Evolutionary conservation across 2,113 vertebrate genomes (phyloP), one percentile per base, ranked within the genome.

Genomic region (Zingel zingel): DNA sequence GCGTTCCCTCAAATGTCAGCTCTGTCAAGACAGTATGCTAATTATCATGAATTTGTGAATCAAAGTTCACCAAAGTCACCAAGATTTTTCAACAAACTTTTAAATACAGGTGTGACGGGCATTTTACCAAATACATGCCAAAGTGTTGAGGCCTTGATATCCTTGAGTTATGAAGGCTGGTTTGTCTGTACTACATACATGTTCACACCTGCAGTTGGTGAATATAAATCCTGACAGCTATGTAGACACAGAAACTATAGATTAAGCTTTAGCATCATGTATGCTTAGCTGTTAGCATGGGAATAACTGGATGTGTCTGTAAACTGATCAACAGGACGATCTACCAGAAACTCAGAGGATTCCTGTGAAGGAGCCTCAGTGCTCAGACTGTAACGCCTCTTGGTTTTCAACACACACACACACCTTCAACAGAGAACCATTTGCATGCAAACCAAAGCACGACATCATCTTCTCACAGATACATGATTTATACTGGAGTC

Each of bases 391-490:
- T 1, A 64, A 76, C 56, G 47, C 36, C 74, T 7, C 82, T 74
- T 47, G 66, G 61, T 69, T 3, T 27, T 57, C 11, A 65, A 81
- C 66, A 74, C 76, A 84, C 66, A 74, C 76, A 84, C 74, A 39
- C 79, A 62, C 63, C 53, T 45, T 71, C 5, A 68, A 80, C 51
- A 33, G 30, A 77, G 45, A 61, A 67, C 53, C 67, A 39, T 33
- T 58, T 74, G 71, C 94, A 95, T 94, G 94, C 94, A 93, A 73
- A 90, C 33, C 79, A 86, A 71, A 84, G 59, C 81, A 86, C 71
- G 0, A 74, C 73, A 74, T 63, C 70, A 47, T 70, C 21, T 33
- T 11, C 23, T 85, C 25, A 72, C 21, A 13, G 62, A 65, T 21
- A 86, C 51, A 1, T 23, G 74, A 33, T 19, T 45, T 18, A 64